phyloP scores from a whole-genome alignment of 2,888 invertebrate species.

The Blomia tropicalis region DNA sequence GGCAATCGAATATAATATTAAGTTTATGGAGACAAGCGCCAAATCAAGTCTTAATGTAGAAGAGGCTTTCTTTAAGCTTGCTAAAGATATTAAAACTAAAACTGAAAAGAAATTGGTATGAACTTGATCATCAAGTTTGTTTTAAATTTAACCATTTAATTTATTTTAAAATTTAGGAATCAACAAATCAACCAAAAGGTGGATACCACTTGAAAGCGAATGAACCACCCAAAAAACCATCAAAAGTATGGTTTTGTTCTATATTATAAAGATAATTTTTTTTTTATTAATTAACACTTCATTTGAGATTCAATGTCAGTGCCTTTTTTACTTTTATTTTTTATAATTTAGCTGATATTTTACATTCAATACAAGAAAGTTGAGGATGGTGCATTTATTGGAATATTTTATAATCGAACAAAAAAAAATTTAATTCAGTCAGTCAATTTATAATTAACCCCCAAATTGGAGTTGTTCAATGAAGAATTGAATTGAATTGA shows the following conservation, averaged over 20 bases:
- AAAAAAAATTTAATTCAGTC: too few relatives aligned
- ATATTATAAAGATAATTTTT: slow-evolving; percentile 60
- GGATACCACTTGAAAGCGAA: slow-evolving; percentile 55
- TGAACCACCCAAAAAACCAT: slow-evolving; percentile 57
- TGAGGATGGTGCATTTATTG: too few relatives aligned
- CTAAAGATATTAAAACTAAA: slow-evolving; percentile 91
- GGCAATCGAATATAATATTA: slow-evolving; percentile 92
- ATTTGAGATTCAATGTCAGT: neutral
- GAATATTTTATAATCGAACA: too few relatives aligned
- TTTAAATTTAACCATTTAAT: neutral
- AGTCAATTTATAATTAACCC: too few relatives aligned
- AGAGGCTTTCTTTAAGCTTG: slow-evolving; percentile 89
- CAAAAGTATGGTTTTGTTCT: slow-evolving; percentile 60
- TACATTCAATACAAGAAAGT: too few relatives aligned
- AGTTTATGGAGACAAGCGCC: slow-evolving; percentile 98
- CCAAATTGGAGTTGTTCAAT: too few relatives aligned
- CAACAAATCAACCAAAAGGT: slow-evolving; percentile 71
- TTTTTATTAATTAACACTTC: neutral
- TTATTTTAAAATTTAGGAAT: slow-evolving; percentile 47
- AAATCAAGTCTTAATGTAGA: slow-evolving; percentile 95
- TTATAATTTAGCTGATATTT: neutral
- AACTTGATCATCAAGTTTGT: slow-evolving; percentile 27
- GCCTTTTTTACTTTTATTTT: neutral
- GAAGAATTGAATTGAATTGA: too few relatives aligned
- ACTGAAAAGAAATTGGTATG: slow-evolving; percentile 94